Evolutionary conservation across 2,888 invertebrate genomes (phyloP).

Genomic region (Punctoribates punctum): DNA sequence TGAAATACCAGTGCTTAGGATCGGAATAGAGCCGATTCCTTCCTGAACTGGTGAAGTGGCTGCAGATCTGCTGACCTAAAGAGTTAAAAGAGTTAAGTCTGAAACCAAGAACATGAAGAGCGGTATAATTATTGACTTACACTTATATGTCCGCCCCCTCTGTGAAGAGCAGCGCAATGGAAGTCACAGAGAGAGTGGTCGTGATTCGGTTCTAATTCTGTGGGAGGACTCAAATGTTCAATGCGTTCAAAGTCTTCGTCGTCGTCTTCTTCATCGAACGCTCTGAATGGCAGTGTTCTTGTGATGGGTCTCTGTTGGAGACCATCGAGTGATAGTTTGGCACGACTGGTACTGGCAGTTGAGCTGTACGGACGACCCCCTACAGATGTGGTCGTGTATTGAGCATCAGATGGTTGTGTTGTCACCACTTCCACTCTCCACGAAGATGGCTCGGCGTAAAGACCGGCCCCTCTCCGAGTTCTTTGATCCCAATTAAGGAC

Average conservation of each 20-base stretch:
- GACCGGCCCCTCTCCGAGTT: constrained; percentile 40
- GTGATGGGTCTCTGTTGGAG: constrained; percentile 46
- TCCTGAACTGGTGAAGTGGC: constrained; percentile 90
- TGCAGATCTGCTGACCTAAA: constrained; percentile 70
- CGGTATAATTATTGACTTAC: constrained; percentile 40
- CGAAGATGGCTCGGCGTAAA: constrained; percentile 40
- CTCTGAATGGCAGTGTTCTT: constrained; percentile 46
- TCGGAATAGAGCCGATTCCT: constrained; percentile 44
- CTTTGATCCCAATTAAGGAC: constrained; percentile 87
- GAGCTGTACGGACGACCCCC: constrained; percentile 35
- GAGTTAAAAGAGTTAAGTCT: background rate
- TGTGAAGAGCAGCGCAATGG: constrained; percentile 90
- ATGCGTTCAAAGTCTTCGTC: constrained; percentile 31
- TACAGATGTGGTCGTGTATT: constrained; percentile 38
- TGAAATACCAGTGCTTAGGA: background rate
- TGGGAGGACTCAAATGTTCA: constrained; percentile 44
- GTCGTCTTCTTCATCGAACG: constrained; percentile 40
- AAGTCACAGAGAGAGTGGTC: constrained; percentile 71
- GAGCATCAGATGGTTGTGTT: constrained; percentile 45
- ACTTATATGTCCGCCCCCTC: constrained; percentile 67
- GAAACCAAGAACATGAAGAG: background rate
- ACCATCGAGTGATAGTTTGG: constrained; percentile 47
- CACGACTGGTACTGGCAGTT: constrained; percentile 38
- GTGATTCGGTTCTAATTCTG: constrained; percentile 43
- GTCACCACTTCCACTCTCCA: constrained; percentile 48